These are phyloP conservation scores for Lepidocyrtinus sp. DNA, from an alignment of 2,888 invertebrate species.

Conservation along the genomic window DNA sequence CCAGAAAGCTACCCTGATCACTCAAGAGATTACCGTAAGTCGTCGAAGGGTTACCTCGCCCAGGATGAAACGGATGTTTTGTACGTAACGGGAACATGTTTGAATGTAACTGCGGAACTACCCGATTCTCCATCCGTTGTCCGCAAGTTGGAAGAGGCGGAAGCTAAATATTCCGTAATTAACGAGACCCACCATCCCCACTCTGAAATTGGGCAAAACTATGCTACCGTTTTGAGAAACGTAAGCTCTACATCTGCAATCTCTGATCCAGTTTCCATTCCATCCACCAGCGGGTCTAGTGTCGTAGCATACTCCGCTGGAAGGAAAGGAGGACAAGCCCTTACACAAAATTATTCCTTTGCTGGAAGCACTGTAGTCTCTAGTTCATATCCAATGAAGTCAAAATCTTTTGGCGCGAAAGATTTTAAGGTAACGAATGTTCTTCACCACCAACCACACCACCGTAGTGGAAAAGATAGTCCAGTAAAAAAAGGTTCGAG, in stretches of 20 bases:
- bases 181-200: constrained; percentile 46
- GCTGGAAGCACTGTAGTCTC: constrained; percentile 39
- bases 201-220: constrained; percentile 22
- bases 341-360: constrained; percentile 58
- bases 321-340: neutral
- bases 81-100: constrained; percentile 66
- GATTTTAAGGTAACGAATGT: constrained; percentile 46
- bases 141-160: constrained; percentile 62
- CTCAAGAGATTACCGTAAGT: constrained; percentile 47
- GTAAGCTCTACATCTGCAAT: constrained; percentile 57
- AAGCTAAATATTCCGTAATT: constrained; percentile 54
- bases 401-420: constrained; percentile 58
- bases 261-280: constrained; percentile 60
- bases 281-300: constrained; percentile 27
- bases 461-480: constrained; percentile 55
- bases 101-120: constrained; percentile 66
- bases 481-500: constrained; percentile 44
- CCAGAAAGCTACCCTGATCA: constrained; percentile 14
- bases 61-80: constrained; percentile 70
- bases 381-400: constrained; percentile 52
- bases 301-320: constrained; percentile 23
- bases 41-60: constrained; percentile 59
- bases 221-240: constrained; percentile 33
- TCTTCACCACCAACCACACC: neutral
- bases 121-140: constrained; percentile 67